Evolutionary conservation across 2,113 vertebrate species (phyloP).

Genomic region (Xenus cinereus): DNA sequence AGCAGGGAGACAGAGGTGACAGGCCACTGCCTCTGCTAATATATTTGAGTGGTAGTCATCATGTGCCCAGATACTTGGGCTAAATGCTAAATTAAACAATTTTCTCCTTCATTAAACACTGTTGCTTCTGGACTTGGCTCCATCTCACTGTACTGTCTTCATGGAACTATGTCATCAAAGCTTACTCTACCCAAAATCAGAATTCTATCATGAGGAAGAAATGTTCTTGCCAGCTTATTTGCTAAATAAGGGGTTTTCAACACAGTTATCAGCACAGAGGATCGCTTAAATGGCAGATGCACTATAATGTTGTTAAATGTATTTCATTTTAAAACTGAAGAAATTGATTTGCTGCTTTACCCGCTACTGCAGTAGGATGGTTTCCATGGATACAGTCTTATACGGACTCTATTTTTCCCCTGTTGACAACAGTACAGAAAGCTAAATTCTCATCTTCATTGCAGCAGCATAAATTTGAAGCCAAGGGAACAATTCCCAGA

Average conservation of each 20-base stretch:
- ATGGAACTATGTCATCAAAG: not conserved
- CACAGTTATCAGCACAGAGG: slow-evolving; percentile 7
- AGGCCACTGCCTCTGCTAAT: not conserved
- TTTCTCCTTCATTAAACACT: slow-evolving; percentile 62
- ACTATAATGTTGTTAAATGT: not conserved
- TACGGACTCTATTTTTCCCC: slow-evolving; percentile 13
- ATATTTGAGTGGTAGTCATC: not conserved
- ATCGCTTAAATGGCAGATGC: slow-evolving; percentile 24
- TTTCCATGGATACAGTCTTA: slow-evolving; percentile 71
- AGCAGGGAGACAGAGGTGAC: not conserved
- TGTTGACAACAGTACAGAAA: slow-evolving; percentile 33
- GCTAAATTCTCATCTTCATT: slow-evolving; percentile 36
- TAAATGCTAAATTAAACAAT: slow-evolving; percentile 68
- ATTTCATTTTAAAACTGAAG: slow-evolving; percentile 46
- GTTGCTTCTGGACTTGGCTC: slow-evolving; percentile 49
- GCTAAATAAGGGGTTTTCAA: not conserved
- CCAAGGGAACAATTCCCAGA: not conserved
- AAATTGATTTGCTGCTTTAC: slow-evolving; percentile 50
- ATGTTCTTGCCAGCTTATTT: not conserved
- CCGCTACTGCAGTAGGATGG: slow-evolving; percentile 24
- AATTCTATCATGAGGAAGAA: not conserved
- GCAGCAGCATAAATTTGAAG: slow-evolving; percentile 43
- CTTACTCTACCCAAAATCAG: slow-evolving; percentile 1
- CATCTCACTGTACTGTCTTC: not conserved
- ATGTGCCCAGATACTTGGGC: slow-evolving; percentile 25